phyloP scores from a whole-genome alignment of 30 jellyfish, hydroid and myxozoan genomes.

The Cassiopea xamachana region DNA sequence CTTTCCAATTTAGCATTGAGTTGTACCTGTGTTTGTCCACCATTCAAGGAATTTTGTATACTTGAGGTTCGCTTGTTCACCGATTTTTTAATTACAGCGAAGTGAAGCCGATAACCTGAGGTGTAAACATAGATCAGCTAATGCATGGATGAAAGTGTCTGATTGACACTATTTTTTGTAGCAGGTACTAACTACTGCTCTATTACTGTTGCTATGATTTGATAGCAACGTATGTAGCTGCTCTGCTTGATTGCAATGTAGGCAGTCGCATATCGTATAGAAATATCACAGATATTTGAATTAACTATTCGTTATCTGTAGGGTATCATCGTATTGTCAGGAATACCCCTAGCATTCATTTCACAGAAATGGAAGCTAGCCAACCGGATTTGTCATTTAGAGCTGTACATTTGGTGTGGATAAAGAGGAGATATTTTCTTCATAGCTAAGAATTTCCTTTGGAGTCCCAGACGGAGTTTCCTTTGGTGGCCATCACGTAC shows the following conservation, averaged over 20 bases:
- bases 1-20: no score
- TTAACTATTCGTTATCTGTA: no score
- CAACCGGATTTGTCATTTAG: neutral
- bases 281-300: no score
- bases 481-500: neutral
- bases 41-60: no score
- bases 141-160: no score
- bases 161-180: no score
- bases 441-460: neutral
- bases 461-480: neutral
- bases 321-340: neutral
- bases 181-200: neutral
- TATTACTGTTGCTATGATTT: neutral
- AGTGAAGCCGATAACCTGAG: no score
- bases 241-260: neutral
- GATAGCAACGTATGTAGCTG: neutral
- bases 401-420: neutral
- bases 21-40: no score
- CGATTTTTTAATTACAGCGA: no score
- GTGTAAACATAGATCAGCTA: no score
- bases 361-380: neutral
- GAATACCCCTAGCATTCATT: neutral
- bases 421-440: neutral
- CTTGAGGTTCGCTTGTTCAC: no score
- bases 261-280: no score